Conservation (phyloP, 2,113 vertebrate species). For the Calypte anna region DNA sequence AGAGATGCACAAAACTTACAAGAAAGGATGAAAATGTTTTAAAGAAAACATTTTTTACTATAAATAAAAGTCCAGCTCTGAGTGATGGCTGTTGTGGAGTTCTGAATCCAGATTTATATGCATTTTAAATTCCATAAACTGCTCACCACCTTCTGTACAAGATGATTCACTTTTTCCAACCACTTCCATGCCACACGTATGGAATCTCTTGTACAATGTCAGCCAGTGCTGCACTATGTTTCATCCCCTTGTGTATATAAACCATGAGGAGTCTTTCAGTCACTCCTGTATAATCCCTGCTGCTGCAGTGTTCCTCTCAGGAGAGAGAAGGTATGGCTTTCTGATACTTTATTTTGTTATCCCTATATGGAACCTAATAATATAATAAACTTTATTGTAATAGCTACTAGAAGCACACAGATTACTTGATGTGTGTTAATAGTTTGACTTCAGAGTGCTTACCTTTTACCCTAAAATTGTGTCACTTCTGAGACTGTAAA, state of each 20-base stretch:
- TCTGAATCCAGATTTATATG: neutral
- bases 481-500: neutral
- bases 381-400: neutral
- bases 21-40: neutral
- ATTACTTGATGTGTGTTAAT: neutral
- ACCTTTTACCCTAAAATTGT: neutral
- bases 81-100: neutral
- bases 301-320: neutral
- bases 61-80: neutral
- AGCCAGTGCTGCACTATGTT: neutral
- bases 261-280: neutral
- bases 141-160: constrained; percentile 2
- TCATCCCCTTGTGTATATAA: constrained; percentile 15
- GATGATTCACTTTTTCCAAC: constrained; percentile 55
- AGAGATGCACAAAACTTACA: neutral
- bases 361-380: neutral
- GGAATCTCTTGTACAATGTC: constrained; percentile 28
- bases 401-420: neutral
- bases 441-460: neutral
- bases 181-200: neutral
- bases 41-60: neutral
- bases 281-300: neutral
- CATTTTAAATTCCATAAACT: neutral
- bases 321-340: neutral
- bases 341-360: neutral